Conservation (phyloP, 1,140 invertebrate species). For the Oedothorax gibbosus region DNA sequence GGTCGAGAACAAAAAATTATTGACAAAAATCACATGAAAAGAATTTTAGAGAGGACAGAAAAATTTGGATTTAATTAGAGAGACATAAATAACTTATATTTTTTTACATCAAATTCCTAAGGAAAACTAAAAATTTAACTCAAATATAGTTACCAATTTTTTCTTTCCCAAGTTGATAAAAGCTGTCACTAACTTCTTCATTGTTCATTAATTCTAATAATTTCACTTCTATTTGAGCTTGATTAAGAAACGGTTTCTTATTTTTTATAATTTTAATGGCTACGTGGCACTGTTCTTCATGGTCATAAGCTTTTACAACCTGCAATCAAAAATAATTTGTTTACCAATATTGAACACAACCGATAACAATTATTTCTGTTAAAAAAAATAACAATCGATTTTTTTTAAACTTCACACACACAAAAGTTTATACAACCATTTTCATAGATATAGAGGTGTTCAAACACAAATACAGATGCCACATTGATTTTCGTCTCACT, state of each 20-base stretch:
- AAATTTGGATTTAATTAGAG: not conserved
- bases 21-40: too few relatives aligned
- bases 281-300: slow-evolving; percentile 96
- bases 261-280: slow-evolving; percentile 99
- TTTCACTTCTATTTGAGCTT: slow-evolving; percentile 99
- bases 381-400: not conserved
- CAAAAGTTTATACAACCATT: not conserved
- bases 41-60: not conserved
- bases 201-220: slow-evolving; percentile 63
- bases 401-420: not conserved
- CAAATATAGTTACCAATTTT: slow-evolving; percentile 66
- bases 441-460: too few relatives aligned
- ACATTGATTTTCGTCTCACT: too few relatives aligned
- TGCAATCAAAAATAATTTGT: slow-evolving; percentile 63
- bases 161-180: slow-evolving; percentile 79
- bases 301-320: slow-evolving; percentile 99
- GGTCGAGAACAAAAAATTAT: too few relatives aligned
- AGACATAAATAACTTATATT: too few relatives aligned
- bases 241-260: slow-evolving; percentile 99
- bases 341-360: not conserved
- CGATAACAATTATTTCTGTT: not conserved
- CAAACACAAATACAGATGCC: too few relatives aligned
- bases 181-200: slow-evolving; percentile 58
- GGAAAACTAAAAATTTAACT: not conserved
- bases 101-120: not conserved